phyloP scores from a whole-genome alignment of 2,888 invertebrate genomes.

The Melieria crassipennis region DNA sequence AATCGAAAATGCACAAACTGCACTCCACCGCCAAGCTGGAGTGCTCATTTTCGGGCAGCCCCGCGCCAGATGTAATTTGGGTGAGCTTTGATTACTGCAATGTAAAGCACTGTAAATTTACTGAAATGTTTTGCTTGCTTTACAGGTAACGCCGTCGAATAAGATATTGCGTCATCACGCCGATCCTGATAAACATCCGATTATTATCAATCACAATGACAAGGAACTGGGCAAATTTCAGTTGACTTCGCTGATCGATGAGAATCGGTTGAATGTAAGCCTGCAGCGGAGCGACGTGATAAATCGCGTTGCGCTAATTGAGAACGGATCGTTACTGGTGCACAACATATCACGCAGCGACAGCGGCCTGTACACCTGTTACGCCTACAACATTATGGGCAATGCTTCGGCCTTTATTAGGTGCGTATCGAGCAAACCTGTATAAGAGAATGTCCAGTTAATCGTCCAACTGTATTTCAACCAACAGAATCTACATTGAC shows the following conservation, averaged over 20 bases:
- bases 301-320: slow-evolving; percentile 67
- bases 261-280: slow-evolving; percentile 51
- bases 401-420: slow-evolving; percentile 79
- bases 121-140: slow-evolving; percentile 39
- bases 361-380: slow-evolving; percentile 86
- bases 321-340: slow-evolving; percentile 83
- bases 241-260: slow-evolving; percentile 56
- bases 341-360: slow-evolving; percentile 78
- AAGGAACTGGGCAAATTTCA: slow-evolving; percentile 58
- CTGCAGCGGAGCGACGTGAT: slow-evolving; percentile 42
- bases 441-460: neutral
- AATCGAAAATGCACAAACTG: slow-evolving; percentile 72
- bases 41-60: slow-evolving; percentile 81
- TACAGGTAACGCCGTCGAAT: slow-evolving; percentile 73
- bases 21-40: slow-evolving; percentile 77
- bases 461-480: neutral
- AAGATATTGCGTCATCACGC: slow-evolving; percentile 82
- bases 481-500: slow-evolving; percentile 77
- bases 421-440: slow-evolving; percentile 42
- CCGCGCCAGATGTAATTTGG: slow-evolving; percentile 85
- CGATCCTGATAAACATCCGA: slow-evolving; percentile 69
- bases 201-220: slow-evolving; percentile 58
- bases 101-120: neutral
- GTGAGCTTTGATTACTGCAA: slow-evolving; percentile 50
- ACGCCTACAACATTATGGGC: slow-evolving; percentile 84